These are phyloP conservation scores for Onychomys arenicola DNA, from an alignment of 2,797 vertebrate species.

Conservation along the genomic window DNA sequence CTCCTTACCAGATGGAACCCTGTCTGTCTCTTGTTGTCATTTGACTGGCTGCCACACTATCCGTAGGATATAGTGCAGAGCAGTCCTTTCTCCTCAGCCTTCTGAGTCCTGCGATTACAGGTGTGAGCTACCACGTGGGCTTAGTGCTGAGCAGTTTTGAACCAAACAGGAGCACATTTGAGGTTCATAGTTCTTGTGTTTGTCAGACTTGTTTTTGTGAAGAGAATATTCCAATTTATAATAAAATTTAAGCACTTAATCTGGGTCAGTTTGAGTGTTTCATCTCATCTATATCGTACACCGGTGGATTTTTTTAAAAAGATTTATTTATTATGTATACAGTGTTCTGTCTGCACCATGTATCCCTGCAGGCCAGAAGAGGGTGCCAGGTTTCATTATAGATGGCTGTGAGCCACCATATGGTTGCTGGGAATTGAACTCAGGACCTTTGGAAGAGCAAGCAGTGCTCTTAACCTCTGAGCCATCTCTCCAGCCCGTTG, in stretches of 20 bases:
- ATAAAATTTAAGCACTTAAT: slow-evolving; percentile 27
- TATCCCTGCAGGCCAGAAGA: too few species aligned
- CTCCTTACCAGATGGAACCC: not conserved
- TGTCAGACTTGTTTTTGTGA: slow-evolving; percentile 18
- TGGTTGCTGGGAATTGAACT: too few species aligned
- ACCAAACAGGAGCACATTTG: not conserved
- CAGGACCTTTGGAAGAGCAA: too few species aligned
- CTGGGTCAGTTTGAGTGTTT: slow-evolving; percentile 13
- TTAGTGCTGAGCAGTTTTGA: not conserved
- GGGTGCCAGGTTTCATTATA: too few species aligned
- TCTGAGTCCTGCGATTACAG: not conserved
- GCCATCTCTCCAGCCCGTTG: too few species aligned
- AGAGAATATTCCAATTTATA: not conserved
- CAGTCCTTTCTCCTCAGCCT: not conserved
- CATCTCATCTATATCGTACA: not conserved
- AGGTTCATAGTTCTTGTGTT: not conserved
- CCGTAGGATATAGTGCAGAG: not conserved
- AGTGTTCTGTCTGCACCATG: too few species aligned
- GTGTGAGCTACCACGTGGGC: not conserved
- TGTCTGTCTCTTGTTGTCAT: not conserved
- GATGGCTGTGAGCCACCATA: too few species aligned
- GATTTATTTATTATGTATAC: too few species aligned
- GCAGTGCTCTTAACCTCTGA: too few species aligned
- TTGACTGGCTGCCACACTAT: not conserved
- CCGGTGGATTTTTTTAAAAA: not conserved